Percentiles rank a stretch among this genome's conserved stretches.
phyloP scores from a whole-genome alignment of 1,140 invertebrate species.

The Eulimnadia texana region DNA sequence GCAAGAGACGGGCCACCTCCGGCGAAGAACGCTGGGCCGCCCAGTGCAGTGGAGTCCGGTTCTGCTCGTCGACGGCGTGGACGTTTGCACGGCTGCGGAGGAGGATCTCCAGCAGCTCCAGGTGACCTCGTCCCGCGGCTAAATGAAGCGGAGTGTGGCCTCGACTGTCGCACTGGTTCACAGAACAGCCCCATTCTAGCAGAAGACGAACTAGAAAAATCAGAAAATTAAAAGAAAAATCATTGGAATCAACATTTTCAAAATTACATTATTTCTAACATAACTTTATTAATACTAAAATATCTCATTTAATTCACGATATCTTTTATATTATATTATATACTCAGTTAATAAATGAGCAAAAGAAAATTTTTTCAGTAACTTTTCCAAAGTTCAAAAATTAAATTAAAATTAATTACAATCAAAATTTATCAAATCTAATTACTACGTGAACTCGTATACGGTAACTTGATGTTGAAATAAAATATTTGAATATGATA shows the following conservation, averaged over 20 bases:
- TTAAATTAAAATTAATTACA: constrained; percentile 5
- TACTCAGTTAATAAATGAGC: too few species aligned
- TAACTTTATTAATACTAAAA: too few species aligned
- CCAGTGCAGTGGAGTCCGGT: constrained; percentile 15
- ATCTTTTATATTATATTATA: too few species aligned
- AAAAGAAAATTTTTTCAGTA: background rate
- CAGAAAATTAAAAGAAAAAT: constrained; percentile 2
- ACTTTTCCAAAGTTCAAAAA: background rate
- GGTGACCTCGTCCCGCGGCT: constrained; percentile 21
- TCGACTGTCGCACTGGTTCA: constrained; percentile 23
- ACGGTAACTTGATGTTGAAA: too few species aligned
- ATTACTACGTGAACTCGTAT: too few species aligned
- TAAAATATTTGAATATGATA: too few species aligned
- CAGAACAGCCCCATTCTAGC: constrained; percentile 22
- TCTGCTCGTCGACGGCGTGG: constrained; percentile 12
- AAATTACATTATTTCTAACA: too few species aligned
- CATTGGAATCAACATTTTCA: background rate
- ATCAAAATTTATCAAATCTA: too few species aligned
- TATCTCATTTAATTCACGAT: too few species aligned
- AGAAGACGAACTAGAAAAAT: constrained; percentile 21
- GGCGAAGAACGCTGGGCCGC: constrained; percentile 11
- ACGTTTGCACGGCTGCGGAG: constrained; percentile 14
- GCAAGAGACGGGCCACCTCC: constrained; percentile 9
- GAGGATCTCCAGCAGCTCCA: constrained; percentile 19
- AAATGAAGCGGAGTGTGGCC: constrained; percentile 24